Evolutionary conservation across 2,888 invertebrate species (phyloP).

Genomic region (Lasioglossum vierecki): DNA sequence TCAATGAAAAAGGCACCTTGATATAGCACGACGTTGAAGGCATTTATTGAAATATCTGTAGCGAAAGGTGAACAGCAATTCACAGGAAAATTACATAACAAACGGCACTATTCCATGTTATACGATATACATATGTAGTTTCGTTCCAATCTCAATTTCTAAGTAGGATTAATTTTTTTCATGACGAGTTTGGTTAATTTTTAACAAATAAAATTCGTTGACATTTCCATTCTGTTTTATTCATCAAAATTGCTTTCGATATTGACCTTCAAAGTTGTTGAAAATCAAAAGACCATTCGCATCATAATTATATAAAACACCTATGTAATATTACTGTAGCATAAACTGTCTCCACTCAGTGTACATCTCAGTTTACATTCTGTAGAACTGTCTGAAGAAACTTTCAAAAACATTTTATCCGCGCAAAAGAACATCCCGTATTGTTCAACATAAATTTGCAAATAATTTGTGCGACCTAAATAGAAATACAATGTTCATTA

Average conservation of each 20-base stretch:
- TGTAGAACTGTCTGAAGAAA: background rate
- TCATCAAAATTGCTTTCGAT: no score
- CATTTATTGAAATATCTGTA: background rate
- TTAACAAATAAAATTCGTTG: background rate
- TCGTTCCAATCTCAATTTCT: background rate
- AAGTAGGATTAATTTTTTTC: background rate
- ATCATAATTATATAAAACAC: background rate
- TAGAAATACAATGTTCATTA: background rate
- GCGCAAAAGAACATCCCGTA: background rate
- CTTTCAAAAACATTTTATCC: background rate
- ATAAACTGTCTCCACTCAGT: background rate
- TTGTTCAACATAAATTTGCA: background rate
- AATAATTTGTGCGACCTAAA: background rate
- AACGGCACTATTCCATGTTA: background rate
- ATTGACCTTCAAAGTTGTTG: no score
- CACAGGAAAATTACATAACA: no score
- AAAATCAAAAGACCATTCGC: background rate
- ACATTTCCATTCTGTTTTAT: background rate
- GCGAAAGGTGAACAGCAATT: background rate
- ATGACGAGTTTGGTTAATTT: background rate
- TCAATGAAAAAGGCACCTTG: background rate
- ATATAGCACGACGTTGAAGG: background rate
- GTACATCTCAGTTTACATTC: background rate
- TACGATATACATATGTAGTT: background rate
- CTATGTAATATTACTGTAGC: background rate